Conservation (phyloP, 2,888 invertebrate species). For the Hermaeophaga mercurialis region DNA sequence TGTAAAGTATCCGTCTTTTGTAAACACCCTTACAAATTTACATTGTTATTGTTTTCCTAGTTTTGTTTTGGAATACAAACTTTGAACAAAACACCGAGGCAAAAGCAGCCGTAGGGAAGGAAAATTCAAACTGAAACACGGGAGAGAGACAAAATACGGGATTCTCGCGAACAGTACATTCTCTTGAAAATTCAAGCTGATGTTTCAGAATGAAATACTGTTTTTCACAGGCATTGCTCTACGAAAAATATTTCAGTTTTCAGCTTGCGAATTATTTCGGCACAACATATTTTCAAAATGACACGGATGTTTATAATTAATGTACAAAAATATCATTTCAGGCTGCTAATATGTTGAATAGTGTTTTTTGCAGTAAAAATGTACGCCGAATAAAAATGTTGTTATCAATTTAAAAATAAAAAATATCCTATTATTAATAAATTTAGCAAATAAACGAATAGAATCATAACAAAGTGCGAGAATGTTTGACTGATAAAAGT, state of each 20-base stretch:
- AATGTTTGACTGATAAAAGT: too few relatives aligned
- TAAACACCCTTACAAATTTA: slow-evolving; percentile 30
- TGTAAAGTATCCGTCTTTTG: slow-evolving; percentile 6
- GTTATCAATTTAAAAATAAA: too few relatives aligned
- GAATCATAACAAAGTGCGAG: too few relatives aligned
- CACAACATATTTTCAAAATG: slow-evolving; percentile 20
- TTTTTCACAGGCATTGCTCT: slow-evolving; percentile 23
- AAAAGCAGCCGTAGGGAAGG: slow-evolving; percentile 42
- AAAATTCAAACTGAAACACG: slow-evolving; percentile 39
- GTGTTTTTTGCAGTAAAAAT: slow-evolving; percentile 2
- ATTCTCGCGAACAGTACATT: slow-evolving; percentile 35
- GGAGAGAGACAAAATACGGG: neutral
- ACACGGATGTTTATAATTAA: slow-evolving; percentile 16
- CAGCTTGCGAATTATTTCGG: slow-evolving; percentile 23
- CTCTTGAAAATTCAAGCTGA: slow-evolving; percentile 54
- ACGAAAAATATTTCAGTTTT: slow-evolving; percentile 31
- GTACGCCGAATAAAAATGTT: too few relatives aligned
- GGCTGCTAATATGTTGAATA: slow-evolving; percentile 3
- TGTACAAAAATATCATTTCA: slow-evolving; percentile 15
- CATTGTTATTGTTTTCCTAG: slow-evolving; percentile 49
- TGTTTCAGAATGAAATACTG: slow-evolving; percentile 30
- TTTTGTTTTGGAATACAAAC: slow-evolving; percentile 55
- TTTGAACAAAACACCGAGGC: slow-evolving; percentile 50
- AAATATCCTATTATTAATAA: too few relatives aligned
- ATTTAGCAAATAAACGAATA: too few relatives aligned